Percentiles rank a stretch among this genome's conserved stretches.
These are phyloP conservation scores for Alviniconcha marisindica DNA, from an alignment of 1,140 invertebrate species.

Conservation along the genomic window DNA sequence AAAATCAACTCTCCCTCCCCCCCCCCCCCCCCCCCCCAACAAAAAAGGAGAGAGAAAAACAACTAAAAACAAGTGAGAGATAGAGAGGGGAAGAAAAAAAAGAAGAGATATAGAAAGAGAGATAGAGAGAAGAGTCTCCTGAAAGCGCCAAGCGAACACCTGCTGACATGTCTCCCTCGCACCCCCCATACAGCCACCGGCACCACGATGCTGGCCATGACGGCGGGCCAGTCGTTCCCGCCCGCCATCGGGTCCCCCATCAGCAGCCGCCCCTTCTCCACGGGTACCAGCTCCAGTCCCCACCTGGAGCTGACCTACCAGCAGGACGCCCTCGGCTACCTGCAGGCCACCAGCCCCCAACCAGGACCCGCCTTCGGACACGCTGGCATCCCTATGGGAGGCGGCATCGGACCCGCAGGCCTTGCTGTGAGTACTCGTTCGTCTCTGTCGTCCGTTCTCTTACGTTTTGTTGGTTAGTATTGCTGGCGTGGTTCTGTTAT, in stretches of 20 bases:
- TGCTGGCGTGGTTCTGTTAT: too few relatives aligned
- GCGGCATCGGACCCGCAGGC: neutral
- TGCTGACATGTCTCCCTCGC: neutral
- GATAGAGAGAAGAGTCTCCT: too few relatives aligned
- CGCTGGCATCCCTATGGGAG: neutral
- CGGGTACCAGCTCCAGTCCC: neutral
- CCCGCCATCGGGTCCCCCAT: neutral
- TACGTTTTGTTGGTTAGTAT: too few relatives aligned
- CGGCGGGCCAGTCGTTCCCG: neutral
- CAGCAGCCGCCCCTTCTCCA: neutral
- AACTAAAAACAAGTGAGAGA: too few relatives aligned
- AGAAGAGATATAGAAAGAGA: too few relatives aligned
- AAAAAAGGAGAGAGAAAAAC: neutral
- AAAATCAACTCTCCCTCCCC: too few relatives aligned
- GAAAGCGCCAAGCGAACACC: neutral
- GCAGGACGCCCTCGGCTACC: constrained; percentile 8
- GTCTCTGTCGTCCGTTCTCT: too few relatives aligned
- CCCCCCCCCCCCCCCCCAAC: neutral
- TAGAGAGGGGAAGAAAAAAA: too few relatives aligned
- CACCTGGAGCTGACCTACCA: constrained; percentile 15
- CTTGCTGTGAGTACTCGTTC: constrained; percentile 24
- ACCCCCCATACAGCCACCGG: neutral
- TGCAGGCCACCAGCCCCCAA: constrained; percentile 19
- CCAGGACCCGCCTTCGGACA: neutral
- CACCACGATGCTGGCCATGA: constrained; percentile 21